These are phyloP conservation scores for Aythya fuligula DNA, from an alignment of 2,797 vertebrate genomes.

Conservation along the genomic window DNA sequence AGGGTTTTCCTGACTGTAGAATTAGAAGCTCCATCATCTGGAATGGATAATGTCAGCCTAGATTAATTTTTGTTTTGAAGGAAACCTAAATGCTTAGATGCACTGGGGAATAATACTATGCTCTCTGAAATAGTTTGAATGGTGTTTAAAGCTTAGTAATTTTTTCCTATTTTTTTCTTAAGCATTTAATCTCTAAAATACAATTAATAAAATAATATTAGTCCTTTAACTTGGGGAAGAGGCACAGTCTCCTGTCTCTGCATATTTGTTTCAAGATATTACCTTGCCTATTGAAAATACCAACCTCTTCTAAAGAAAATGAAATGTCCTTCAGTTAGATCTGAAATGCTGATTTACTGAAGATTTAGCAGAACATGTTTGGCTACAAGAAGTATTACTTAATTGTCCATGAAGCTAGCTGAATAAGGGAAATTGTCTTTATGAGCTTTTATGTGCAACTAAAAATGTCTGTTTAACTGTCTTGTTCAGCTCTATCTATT, in stretches of 20 bases:
- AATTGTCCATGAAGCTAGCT: not conserved
- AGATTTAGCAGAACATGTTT: not conserved
- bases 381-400: not conserved
- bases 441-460: not conserved
- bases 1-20: not conserved
- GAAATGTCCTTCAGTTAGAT: not conserved
- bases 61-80: not conserved
- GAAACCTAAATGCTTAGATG: not conserved
- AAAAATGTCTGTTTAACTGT: not conserved
- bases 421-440: not conserved
- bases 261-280: not conserved
- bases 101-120: not conserved
- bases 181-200: not conserved
- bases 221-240: not conserved
- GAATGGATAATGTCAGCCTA: not conserved
- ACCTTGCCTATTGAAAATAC: not conserved
- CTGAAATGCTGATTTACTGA: not conserved
- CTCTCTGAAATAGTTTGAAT: not conserved
- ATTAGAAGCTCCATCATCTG: not conserved
- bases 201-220: not conserved
- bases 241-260: not conserved
- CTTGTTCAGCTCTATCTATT: not conserved
- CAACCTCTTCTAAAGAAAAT: not conserved
- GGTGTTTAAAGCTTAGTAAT: not conserved
- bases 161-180: not conserved